phyloP scores from a whole-genome alignment of 2,797 vertebrate species.

The Neopelma chrysocephalum region DNA sequence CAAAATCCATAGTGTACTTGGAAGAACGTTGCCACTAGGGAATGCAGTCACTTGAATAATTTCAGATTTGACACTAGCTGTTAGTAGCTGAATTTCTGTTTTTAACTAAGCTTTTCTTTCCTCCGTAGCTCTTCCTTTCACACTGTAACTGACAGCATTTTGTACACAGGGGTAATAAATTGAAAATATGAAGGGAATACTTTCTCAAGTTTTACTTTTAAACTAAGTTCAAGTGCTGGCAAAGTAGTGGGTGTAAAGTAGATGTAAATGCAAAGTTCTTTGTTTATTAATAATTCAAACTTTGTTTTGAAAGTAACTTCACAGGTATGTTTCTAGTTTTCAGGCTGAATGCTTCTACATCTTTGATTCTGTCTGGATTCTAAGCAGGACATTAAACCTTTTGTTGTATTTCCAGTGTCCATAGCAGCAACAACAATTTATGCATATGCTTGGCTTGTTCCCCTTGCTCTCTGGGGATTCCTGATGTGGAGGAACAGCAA shows the following conservation, averaged over 20 bases:
- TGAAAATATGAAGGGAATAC: neutral
- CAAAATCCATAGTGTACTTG: neutral
- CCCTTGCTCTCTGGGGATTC: slow-evolving; percentile 93
- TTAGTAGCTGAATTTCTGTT: neutral
- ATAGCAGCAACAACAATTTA: slow-evolving; percentile 94
- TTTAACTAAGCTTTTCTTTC: neutral
- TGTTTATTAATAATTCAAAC: neutral
- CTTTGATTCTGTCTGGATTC: neutral
- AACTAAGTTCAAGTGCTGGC: neutral
- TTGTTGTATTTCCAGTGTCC: slow-evolving; percentile 79
- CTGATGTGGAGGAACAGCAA: slow-evolving; percentile 94
- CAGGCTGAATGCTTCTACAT: neutral
- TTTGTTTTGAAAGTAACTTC: neutral
- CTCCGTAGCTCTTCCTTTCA: neutral
- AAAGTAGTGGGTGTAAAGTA: neutral
- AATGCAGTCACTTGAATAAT: neutral
- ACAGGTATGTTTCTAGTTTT: neutral
- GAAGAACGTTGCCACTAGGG: neutral
- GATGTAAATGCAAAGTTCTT: neutral
- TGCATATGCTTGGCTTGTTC: slow-evolving; percentile 93
- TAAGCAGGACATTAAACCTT: neutral
- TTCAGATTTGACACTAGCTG: neutral
- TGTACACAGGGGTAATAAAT: neutral
- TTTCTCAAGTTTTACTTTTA: neutral
- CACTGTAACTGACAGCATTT: neutral